phyloP scores from a whole-genome alignment of 30 jellyfish, hydroid and myxozoan genomes.

The Aurelia aurita complex sp. Pacific region DNA sequence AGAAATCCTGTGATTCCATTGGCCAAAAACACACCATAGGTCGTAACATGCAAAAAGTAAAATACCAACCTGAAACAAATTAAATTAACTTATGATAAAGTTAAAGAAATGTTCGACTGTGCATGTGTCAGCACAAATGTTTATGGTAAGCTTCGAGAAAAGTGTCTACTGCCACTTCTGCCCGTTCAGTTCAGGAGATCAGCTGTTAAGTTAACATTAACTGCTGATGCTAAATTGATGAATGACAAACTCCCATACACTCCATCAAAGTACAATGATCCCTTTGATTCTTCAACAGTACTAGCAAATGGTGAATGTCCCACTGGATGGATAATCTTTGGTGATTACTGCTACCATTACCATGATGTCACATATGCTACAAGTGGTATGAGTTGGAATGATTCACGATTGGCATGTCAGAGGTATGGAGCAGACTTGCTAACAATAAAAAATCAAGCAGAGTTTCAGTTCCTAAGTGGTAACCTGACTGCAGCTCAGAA shows the following conservation, averaged over 20 bases:
- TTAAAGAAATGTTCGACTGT: no score
- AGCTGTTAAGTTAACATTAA: no score
- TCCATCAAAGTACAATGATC: no score
- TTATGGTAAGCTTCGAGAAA: no score
- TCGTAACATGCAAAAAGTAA: no score
- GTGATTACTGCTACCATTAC: slow-evolving; percentile 77
- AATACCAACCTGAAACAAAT: no score
- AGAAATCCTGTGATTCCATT: no score
- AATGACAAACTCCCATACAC: no score
- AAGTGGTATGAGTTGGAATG: slow-evolving; percentile 79
- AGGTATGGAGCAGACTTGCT: slow-evolving; percentile 88
- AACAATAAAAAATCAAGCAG: slow-evolving; percentile 49
- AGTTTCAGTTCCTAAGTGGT: slow-evolving; percentile 49
- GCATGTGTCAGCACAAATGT: no score
- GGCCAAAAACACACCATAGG: no score
- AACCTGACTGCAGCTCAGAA: slow-evolving; percentile 56
- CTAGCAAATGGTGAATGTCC: slow-evolving; percentile 56
- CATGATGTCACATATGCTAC: slow-evolving; percentile 67
- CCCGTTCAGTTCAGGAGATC: neutral
- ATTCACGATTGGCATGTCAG: slow-evolving; percentile 84
- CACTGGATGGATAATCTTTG: slow-evolving; percentile 64
- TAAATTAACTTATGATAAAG: no score
- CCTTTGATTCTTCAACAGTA: slow-evolving; percentile 7
- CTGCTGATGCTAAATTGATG: no score
- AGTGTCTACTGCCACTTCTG: neutral